These are phyloP conservation scores for Rhinoderma darwinii DNA, from an alignment of 2,113 vertebrate species.

Conservation along the genomic window DNA sequence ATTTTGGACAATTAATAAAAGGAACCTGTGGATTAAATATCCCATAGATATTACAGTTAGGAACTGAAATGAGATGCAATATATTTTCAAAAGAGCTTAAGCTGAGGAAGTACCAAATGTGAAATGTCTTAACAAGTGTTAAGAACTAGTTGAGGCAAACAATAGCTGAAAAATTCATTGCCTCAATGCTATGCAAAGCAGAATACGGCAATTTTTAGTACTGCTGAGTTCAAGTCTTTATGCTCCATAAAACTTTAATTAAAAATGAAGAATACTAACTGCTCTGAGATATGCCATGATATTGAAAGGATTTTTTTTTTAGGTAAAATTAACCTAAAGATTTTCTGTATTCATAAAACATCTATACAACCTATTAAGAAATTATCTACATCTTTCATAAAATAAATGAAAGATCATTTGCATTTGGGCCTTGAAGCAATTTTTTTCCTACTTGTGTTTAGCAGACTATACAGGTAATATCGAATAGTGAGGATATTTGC, in stretches of 20 bases:
- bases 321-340: slow-evolving; percentile 49
- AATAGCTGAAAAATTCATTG: slow-evolving; percentile 61
- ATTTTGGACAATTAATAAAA: slow-evolving; percentile 57
- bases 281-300: slow-evolving; percentile 49
- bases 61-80: slow-evolving; percentile 60
- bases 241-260: slow-evolving; percentile 61
- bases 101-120: slow-evolving; percentile 52
- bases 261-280: slow-evolving; percentile 57
- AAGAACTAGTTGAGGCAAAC: slow-evolving; percentile 54
- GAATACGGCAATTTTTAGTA: slow-evolving; percentile 30
- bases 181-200: slow-evolving; percentile 60
- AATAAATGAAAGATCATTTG: slow-evolving; percentile 32
- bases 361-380: slow-evolving; percentile 35
- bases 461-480: not conserved
- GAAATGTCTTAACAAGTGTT: slow-evolving; percentile 58
- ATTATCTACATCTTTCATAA: slow-evolving; percentile 26
- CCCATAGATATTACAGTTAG: not conserved
- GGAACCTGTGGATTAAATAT: slow-evolving; percentile 48
- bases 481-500: not conserved
- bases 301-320: slow-evolving; percentile 49
- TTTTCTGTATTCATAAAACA: slow-evolving; percentile 51
- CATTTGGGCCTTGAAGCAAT: not conserved
- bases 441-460: not conserved
- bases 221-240: slow-evolving; percentile 58
- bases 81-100: slow-evolving; percentile 41